A percentile compares a stretch with the other conserved stretches of the same genome.
phyloP scores from a whole-genome alignment of 2,797 vertebrate species.

The Gallinago nigripennis region DNA sequence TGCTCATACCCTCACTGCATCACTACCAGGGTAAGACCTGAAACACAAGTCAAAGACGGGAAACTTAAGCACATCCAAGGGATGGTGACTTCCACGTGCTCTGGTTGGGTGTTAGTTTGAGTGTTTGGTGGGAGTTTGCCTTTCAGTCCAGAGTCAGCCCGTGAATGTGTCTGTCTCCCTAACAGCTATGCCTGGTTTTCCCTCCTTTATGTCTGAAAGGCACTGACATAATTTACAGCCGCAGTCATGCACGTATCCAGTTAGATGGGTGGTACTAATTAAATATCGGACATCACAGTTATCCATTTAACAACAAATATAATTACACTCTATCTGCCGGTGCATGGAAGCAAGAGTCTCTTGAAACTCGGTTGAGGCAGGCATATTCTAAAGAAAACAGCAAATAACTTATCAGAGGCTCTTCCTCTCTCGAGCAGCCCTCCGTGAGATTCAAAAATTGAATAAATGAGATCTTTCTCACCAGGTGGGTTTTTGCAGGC shows the following conservation, averaged over 20 bases:
- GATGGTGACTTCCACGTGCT: neutral
- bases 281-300: conserved; percentile 8
- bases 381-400: conserved; percentile 37
- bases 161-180: neutral
- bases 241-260: neutral
- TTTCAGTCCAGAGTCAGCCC: neutral
- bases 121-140: neutral
- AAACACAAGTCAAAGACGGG: neutral
- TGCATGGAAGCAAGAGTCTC: neutral
- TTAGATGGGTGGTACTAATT: conserved; percentile 20
- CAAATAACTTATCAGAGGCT: conserved; percentile 48
- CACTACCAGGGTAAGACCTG: neutral
- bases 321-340: neutral
- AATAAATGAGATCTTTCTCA: conserved; percentile 58
- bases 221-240: neutral
- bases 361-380: neutral
- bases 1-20: neutral
- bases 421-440: conserved; percentile 17
- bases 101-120: neutral
- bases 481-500: conserved; percentile 59
- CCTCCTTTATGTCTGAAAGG: neutral
- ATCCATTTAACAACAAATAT: conserved; percentile 45
- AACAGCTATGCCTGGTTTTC: neutral
- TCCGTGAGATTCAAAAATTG: conserved; percentile 49
- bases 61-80: neutral